phyloP scores from a whole-genome alignment of 2,113 vertebrate species.

The Triplophysa rosa region DNA sequence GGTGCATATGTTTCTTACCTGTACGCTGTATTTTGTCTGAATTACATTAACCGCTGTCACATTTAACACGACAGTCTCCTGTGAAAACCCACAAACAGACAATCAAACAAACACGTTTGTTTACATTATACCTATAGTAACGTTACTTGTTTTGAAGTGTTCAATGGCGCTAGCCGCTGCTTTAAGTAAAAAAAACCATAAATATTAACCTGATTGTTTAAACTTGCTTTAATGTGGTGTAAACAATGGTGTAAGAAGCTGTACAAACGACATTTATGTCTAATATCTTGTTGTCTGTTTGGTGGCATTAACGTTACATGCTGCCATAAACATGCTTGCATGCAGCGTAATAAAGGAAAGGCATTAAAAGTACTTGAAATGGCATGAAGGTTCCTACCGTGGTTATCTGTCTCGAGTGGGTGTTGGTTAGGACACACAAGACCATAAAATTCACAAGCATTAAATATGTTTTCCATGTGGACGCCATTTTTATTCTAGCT shows the following conservation, averaged over 20 bases:
- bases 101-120: neutral
- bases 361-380: neutral
- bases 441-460: neutral
- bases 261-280: neutral
- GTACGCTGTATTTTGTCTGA: conserved; percentile 74
- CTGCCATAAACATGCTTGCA: neutral
- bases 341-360: neutral
- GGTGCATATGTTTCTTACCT: conserved; percentile 71
- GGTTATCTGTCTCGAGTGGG: neutral
- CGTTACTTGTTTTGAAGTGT: neutral
- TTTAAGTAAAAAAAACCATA: neutral
- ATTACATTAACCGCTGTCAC: conserved; percentile 73
- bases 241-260: neutral
- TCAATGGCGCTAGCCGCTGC: neutral
- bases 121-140: neutral
- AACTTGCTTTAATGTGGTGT: neutral
- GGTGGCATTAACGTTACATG: neutral
- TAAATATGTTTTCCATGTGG: conserved; percentile 6
- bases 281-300: neutral
- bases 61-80: conserved; percentile 84
- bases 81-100: conserved; percentile 14
- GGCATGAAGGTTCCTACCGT: neutral
- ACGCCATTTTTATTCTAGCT: conserved; percentile 18
- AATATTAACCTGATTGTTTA: neutral
- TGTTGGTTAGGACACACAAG: neutral